Evolutionary conservation across 2,797 vertebrate genomes (phyloP), one percentile per base, ranked within the genome.

Genomic region (Enteromius unitaeniatus): DNA sequence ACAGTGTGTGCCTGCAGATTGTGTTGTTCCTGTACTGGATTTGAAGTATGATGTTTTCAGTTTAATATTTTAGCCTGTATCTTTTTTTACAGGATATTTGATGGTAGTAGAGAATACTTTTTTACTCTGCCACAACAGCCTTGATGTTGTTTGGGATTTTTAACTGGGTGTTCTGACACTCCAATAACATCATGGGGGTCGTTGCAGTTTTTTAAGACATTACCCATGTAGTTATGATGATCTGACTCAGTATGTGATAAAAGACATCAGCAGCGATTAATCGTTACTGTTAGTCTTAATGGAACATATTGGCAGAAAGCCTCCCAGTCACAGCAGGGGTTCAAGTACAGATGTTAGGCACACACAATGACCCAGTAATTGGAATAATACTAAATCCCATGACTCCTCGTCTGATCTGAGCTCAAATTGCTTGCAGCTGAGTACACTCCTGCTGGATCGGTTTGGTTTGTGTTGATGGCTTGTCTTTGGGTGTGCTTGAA

Each of bases 401-500:
- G 77, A 26, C 62, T 76, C 70, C 77, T 81, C 82, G 72, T 73
- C 82, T 73, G 82, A 86, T 86, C 77, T 21, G 49, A 76, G 60
- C 70, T 86, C 62, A 86, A 79, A 86, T 75, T 83, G 81, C 81
- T 83, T 79, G 78, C 78, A 84, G 85, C 82, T 86, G 85, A 86
- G 78, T 84, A 84, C 78, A 84, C 72, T 79, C 45, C 21, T 81
- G 80, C 9, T 82, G 58, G 62, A 51, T 82, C 31, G n/a, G 34
- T 79, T 81, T 53, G 23, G 80, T 84, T 72, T 84, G 28, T 45
- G 60, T 79, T 65, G 37, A 60, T 73, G 31, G 67, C 45, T 62
- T 72, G 65, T 84, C 53, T 67, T 69, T 85, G 68, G 70, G 60
- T 21, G 78, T 74, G 70, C 26, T 28, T 55, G 70, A 70, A 86